phyloP scores from a whole-genome alignment of 1,140 invertebrate species.

The Lepeophtheirus salmonis region DNA sequence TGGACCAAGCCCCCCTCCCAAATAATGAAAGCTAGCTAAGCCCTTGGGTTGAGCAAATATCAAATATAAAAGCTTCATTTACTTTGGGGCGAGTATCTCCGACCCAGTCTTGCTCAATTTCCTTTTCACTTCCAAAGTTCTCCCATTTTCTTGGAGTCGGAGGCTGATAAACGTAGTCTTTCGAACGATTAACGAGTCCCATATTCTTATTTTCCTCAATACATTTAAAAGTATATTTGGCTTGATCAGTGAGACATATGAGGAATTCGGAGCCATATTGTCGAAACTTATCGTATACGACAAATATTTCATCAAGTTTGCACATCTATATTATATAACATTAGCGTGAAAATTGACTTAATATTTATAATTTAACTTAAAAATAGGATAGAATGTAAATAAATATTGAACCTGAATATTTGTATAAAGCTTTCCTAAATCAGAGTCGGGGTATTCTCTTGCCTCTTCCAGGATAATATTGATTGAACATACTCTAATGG shows the following conservation, averaged over 20 bases:
- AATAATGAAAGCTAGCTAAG: too few species aligned
- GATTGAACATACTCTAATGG: background rate
- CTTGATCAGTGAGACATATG: background rate
- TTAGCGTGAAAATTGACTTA: too few species aligned
- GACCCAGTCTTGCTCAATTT: conserved; percentile 7
- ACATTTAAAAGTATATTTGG: background rate
- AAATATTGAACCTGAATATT: background rate
- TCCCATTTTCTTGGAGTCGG: background rate
- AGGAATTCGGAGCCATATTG: background rate
- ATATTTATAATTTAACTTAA: too few species aligned
- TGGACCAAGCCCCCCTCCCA: too few species aligned
- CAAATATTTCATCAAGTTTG: background rate
- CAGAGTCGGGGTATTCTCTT: background rate
- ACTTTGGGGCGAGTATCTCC: background rate
- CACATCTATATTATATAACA: too few species aligned
- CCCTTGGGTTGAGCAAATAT: too few species aligned
- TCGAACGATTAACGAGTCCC: background rate
- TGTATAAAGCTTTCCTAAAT: background rate
- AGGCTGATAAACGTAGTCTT: background rate
- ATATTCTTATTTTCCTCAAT: background rate
- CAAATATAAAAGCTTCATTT: too few species aligned
- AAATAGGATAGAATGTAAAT: too few species aligned
- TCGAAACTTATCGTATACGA: background rate
- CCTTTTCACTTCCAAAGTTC: background rate
- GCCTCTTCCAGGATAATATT: background rate